A percentile compares a stretch with the other conserved stretches of the same genome.
These are phyloP conservation scores for Crypturellus tataupa DNA, from an alignment of 2,797 vertebrate genomes.

Conservation along the genomic window DNA sequence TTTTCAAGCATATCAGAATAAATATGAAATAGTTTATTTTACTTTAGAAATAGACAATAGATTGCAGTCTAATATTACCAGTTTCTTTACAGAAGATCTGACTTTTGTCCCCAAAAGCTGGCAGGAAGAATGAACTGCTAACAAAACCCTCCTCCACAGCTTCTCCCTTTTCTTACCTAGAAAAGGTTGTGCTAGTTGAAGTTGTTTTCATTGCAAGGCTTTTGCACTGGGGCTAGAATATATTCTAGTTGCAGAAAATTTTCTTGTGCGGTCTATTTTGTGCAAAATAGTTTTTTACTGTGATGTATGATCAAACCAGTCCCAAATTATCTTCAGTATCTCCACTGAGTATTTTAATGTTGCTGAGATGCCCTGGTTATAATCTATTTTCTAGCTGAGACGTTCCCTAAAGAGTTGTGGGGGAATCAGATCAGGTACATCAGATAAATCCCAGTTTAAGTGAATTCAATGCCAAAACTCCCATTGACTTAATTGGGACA, in stretches of 20 bases:
- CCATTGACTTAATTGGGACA: background rate
- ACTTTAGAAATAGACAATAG: background rate
- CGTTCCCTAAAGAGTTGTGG: background rate
- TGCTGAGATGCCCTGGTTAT: background rate
- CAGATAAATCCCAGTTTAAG: background rate
- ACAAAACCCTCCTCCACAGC: background rate
- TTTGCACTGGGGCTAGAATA: background rate
- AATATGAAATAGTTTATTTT: background rate
- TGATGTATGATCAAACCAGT: background rate
- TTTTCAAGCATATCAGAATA: background rate
- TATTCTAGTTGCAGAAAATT: background rate
- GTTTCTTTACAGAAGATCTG: background rate
- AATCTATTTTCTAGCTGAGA: conserved; percentile 7
- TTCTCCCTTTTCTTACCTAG: background rate
- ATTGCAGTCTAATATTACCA: background rate
- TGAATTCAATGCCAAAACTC: background rate
- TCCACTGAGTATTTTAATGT: background rate
- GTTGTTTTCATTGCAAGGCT: background rate
- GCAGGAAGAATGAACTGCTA: background rate
- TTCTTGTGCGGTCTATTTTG: background rate
- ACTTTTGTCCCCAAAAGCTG: background rate
- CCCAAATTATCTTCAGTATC: background rate
- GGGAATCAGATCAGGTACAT: background rate
- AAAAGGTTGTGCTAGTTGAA: background rate
- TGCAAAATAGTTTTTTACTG: background rate